A percentile compares a stretch with the other conserved stretches of the same genome.
Conservation (phyloP, 2,113 vertebrate species). For the Steatornis caripensis region DNA sequence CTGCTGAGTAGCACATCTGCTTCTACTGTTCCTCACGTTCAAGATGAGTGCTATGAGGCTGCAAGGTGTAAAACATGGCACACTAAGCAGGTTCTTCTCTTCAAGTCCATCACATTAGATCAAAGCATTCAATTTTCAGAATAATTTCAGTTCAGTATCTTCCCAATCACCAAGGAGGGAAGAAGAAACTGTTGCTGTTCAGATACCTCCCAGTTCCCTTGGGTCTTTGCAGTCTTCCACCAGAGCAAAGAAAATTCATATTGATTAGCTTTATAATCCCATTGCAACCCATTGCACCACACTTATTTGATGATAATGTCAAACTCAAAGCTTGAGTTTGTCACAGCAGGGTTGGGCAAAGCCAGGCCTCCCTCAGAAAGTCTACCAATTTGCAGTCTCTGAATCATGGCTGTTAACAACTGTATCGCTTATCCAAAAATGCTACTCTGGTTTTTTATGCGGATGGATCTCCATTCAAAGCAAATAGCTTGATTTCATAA, state of each 20-base stretch:
- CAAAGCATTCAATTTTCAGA: neutral
- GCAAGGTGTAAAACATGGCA: neutral
- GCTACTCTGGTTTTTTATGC: neutral
- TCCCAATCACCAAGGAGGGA: accelerated
- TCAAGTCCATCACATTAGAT: neutral
- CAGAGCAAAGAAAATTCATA: neutral
- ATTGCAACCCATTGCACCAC: neutral
- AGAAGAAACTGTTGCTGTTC: neutral
- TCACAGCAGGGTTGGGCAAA: neutral
- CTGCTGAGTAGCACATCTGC: neutral
- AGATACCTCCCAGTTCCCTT: neutral
- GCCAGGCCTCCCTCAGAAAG: neutral
- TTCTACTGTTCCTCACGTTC: neutral
- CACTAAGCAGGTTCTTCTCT: neutral
- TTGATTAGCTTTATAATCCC: neutral
- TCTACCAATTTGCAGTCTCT: neutral
- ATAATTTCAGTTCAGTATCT: neutral
- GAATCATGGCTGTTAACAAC: neutral
- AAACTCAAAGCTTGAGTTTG: neutral
- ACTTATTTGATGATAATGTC: neutral
- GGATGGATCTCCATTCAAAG: neutral
- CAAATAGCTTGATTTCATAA: neutral
- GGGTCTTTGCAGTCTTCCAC: neutral
- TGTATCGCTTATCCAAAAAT: neutral
- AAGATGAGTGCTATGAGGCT: neutral